Evolutionary conservation across 2,797 vertebrate genomes (phyloP), one percentile per base, ranked within the genome.

Genomic region (Corythornis leucogaster): DNA sequence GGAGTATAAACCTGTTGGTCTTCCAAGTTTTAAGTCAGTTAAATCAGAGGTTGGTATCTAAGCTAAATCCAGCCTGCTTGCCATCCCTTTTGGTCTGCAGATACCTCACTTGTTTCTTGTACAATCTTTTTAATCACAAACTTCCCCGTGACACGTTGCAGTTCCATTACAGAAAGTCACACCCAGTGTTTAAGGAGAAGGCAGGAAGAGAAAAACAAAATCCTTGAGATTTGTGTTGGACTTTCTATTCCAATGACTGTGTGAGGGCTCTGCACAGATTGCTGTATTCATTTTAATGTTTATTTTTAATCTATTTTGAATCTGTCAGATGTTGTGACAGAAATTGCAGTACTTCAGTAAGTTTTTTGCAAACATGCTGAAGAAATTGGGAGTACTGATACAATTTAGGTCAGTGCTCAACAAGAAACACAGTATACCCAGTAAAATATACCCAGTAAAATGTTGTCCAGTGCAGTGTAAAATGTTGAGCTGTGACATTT

Each of bases 241-340:
- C 59, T 92, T 89, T n/a, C 70, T 76, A 35, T 71, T 92, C 33
- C 62, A 21, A 87, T 70, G 11, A n/a, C 46, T 82, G 11, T 61
- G 53, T 57, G 75, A 94, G 74, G 51, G 71, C 80, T 81, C 50
- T 88, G 70, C 58, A 54, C 57, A 94, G 75, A 88, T 77, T 94
- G 90, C 80, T 84, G 59, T 78, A 87, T 85, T 94, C 53, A 57
- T 70, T 84, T 86, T 80, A n/a, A 35, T 69, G 64, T 84, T 90
- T 86, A 61, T 81, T 94, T 93, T 92, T 53, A 87, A 79, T 58
- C 85, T 84, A 42, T 79, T 90, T 88, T 85, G 70, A 80, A 57
- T 90, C 74, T 86, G 70, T 95, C 93, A 94, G 92, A 94, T 91
- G 68, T 68, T 94, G 73, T 18, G 22, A 57, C 53, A 94, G 75